Evolutionary conservation across 1,140 invertebrate genomes (phyloP).

Genomic region (Drosophila malerkotliana): DNA sequence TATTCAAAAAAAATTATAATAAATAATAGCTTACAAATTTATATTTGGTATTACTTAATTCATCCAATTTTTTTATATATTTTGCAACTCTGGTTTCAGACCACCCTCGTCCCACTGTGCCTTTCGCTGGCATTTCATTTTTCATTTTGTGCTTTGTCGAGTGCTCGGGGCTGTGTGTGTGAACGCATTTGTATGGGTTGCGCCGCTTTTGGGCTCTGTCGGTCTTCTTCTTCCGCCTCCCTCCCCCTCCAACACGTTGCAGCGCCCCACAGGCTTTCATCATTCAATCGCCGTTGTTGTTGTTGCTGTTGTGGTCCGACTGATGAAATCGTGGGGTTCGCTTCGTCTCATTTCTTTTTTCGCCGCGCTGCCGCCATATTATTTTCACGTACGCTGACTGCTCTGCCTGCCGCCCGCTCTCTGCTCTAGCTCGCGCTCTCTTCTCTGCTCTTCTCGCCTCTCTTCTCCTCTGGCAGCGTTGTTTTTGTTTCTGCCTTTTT

Average conservation of each 20-base stretch:
- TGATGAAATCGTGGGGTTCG: conserved; percentile 48
- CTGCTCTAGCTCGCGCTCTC: conserved; percentile 35
- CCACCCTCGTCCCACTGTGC: conserved; percentile 53
- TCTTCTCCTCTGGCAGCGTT: conserved; percentile 25
- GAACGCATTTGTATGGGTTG: conserved; percentile 41
- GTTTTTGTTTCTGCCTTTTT: conserved; percentile 7
- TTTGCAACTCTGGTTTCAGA: no score
- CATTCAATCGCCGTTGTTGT: conserved; percentile 46
- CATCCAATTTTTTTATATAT: no score
- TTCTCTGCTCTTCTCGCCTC: conserved; percentile 46
- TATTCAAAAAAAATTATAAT: neutral
- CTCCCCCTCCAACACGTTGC: conserved; percentile 4
- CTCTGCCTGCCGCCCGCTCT: conserved; percentile 26
- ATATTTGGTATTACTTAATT: no score
- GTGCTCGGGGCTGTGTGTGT: conserved; percentile 12
- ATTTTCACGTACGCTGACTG: conserved; percentile 68
- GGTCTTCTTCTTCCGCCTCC: conserved; percentile 15
- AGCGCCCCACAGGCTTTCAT: conserved; percentile 41
- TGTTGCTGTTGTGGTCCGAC: conserved; percentile 13
- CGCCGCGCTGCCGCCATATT: conserved; percentile 65
- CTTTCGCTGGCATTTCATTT: conserved; percentile 67
- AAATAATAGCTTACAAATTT: neutral
- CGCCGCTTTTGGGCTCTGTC: conserved; percentile 56
- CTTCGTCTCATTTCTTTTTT: conserved; percentile 29
- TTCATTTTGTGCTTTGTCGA: conserved; percentile 67